Evolutionary conservation across 2,888 invertebrate species (phyloP).

Genomic region (Epinotia nisella): DNA sequence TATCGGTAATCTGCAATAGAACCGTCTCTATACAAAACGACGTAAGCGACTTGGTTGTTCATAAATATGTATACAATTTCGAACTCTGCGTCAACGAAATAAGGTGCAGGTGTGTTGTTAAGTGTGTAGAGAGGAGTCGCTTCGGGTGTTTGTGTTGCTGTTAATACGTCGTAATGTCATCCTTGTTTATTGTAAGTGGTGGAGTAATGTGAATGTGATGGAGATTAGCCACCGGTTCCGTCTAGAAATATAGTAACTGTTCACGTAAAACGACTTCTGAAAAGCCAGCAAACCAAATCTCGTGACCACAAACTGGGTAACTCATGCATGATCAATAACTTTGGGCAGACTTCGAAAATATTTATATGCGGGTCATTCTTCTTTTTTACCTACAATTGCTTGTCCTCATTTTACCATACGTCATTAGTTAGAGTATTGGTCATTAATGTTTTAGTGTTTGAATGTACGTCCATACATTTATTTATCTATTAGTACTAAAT

Average conservation of each 20-base stretch:
- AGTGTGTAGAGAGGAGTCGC: not conserved
- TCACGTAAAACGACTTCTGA: not conserved
- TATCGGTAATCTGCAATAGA: constrained; percentile 1
- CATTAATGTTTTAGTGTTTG: too few species aligned
- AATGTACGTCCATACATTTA: too few species aligned
- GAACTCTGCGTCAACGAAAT: not conserved
- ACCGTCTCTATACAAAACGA: not conserved
- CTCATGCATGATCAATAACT: too few species aligned
- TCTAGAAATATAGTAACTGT: constrained; percentile 1
- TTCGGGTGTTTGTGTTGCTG: not conserved
- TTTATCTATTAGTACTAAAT: too few species aligned
- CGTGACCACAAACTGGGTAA: too few species aligned
- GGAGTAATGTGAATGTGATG: constrained; percentile 8
- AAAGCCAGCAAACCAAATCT: too few species aligned
- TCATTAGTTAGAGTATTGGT: too few species aligned
- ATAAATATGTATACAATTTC: not conserved
- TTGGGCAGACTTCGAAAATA: too few species aligned
- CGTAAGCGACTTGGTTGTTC: not conserved
- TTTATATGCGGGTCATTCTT: too few species aligned
- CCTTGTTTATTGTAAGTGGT: constrained; percentile 13
- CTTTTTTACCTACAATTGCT: too few species aligned
- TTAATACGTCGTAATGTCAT: constrained; percentile 16
- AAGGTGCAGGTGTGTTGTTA: not conserved
- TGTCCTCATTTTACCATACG: too few species aligned
- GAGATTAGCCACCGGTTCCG: constrained; percentile 11